Conservation (phyloP, 2,113 vertebrate genomes). For the Kryptolebias marmoratus region DNA sequence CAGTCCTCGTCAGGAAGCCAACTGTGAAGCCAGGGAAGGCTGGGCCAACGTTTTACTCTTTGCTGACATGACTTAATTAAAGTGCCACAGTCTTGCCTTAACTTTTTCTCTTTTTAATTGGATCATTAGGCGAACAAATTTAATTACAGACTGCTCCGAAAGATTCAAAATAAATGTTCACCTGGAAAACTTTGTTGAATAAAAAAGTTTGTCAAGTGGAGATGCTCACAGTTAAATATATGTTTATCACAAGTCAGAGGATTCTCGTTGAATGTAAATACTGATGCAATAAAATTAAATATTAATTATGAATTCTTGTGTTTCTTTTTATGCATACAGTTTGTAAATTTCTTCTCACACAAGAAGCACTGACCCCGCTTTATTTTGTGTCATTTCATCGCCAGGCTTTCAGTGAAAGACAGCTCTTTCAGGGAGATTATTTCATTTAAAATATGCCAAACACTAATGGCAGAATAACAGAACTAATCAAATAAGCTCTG, state of each 20-base stretch:
- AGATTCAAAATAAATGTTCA: conserved; percentile 60
- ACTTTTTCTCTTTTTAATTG: conserved; percentile 67
- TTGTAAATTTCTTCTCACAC: too few relatives aligned
- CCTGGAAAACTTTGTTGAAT: conserved; percentile 55
- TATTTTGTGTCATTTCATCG: too few relatives aligned
- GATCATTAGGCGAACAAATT: conserved; percentile 71
- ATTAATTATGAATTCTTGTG: too few relatives aligned
- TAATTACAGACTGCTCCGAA: conserved; percentile 65
- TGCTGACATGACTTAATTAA: conserved; percentile 69
- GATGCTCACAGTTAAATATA: background rate
- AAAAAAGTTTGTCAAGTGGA: conserved; percentile 42
- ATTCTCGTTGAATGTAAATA: background rate
- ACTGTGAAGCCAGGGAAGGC: conserved; percentile 27
- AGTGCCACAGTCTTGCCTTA: conserved; percentile 62
- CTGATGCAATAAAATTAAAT: background rate
- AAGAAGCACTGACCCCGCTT: too few relatives aligned
- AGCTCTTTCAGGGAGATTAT: background rate
- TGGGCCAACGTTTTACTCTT: conserved; percentile 57
- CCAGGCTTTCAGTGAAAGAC: background rate
- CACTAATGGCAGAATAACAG: conserved; percentile 3
- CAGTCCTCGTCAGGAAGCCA: conserved; percentile 34
- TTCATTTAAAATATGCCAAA: background rate
- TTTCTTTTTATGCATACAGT: too few relatives aligned
- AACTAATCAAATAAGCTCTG: background rate
- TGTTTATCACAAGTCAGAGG: too few relatives aligned